Evolutionary conservation across 1,140 invertebrate species (phyloP).

Genomic region (Sinonovacula constricta): DNA sequence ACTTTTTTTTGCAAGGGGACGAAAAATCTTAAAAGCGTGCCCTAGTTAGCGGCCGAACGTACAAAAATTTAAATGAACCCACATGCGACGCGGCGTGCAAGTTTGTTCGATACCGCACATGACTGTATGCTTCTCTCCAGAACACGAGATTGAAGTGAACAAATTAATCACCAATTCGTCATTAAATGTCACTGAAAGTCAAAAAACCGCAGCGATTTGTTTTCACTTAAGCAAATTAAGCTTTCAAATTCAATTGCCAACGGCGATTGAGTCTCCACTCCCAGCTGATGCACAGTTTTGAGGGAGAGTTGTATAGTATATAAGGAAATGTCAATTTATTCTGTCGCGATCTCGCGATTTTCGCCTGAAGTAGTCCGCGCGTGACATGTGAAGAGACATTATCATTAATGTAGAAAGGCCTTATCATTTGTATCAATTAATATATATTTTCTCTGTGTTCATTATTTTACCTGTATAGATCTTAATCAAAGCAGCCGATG

Average conservation of each 20-base stretch:
- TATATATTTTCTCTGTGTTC: slow-evolving; percentile 11
- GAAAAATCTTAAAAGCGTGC: too few species aligned
- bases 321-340: slow-evolving; percentile 40
- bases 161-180: too few species aligned
- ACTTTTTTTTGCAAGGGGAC: too few species aligned
- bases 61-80: too few species aligned
- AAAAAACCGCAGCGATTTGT: too few species aligned
- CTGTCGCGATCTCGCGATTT: slow-evolving; percentile 18
- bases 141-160: too few species aligned
- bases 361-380: slow-evolving; percentile 7
- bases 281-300: slow-evolving; percentile 12
- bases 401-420: slow-evolving; percentile 31
- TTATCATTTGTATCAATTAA: slow-evolving; percentile 12
- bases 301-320: slow-evolving; percentile 43
- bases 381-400: slow-evolving; percentile 34
- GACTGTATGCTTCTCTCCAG: too few species aligned
- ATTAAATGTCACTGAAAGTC: too few species aligned
- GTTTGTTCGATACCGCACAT: too few species aligned
- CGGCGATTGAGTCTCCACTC: background rate
- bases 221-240: slow-evolving; percentile 29
- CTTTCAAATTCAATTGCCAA: slow-evolving; percentile 12
- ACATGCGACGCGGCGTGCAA: too few species aligned
- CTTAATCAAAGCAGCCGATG: background rate
- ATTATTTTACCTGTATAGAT: background rate
- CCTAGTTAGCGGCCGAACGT: too few species aligned